Conservation (phyloP, 2,797 vertebrate species). For the Tragelaphus eurycerus region DNA sequence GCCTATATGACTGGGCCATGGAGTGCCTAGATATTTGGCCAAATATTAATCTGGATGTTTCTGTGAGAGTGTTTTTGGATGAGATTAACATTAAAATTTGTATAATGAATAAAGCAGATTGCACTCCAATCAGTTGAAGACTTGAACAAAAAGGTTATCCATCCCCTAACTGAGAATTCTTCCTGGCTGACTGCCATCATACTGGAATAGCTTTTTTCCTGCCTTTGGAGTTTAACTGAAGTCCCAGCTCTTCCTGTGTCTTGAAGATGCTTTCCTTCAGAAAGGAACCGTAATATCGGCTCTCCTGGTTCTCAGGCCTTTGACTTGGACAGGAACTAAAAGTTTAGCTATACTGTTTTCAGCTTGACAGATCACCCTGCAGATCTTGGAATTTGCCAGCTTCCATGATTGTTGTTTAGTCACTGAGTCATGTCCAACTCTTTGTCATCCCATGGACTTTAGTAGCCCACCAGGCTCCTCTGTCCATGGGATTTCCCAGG, state of each 20-base stretch:
- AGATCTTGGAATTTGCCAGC: not conserved
- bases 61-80: not conserved
- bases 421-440: not conserved
- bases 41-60: not conserved
- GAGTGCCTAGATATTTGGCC: not conserved
- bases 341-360: not conserved
- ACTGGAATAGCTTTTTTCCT: not conserved
- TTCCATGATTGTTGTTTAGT: not conserved
- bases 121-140: not conserved
- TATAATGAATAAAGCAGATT: not conserved
- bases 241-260: not conserved
- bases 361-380: not conserved
- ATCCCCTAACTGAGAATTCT: not conserved
- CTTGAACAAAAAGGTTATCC: not conserved
- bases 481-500: not conserved
- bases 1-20: not conserved
- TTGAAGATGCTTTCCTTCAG: not conserved
- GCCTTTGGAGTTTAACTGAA: not conserved
- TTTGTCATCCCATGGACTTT: not conserved
- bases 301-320: not conserved
- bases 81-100: not conserved
- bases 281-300: not conserved
- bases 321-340: not conserved
- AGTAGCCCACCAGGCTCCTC: not conserved
- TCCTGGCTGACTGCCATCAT: not conserved